Base-by-base conservation (phyloP, 2,888 invertebrate genomes). In the Troides oblongomaculatus region DNA sequence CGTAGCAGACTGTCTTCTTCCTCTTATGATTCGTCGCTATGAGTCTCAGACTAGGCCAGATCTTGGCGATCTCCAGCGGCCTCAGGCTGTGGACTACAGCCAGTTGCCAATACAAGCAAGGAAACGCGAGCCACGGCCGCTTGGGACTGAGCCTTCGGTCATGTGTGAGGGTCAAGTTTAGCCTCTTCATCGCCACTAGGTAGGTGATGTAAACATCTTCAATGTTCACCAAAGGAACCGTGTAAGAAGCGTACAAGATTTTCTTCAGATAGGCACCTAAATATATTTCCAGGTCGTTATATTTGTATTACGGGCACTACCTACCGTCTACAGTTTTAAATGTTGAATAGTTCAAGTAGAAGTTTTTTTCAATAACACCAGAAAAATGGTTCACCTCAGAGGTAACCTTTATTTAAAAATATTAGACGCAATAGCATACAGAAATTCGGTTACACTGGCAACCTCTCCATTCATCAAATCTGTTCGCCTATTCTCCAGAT, bases 131-230 rank as follows among this genome's bases (percentile, higher is more conserved):
- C 75, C 78, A 72, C 14, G 83, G 80, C 46, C 82, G 84, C 72
- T 77, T 84, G 0, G 87, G 87, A 39, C 84, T 86, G 72, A 95
- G 93, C 73, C 95, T 92, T 6, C 86, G 85, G 25, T 94, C 94
- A 75, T 95, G 94, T 4, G 90, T 87, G 60, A 95, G 81, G 7
- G 84, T 87, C 14, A 95, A 86, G 0, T 93, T 89, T 2, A 95
- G 79, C 1, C 72, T 72, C 63, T 89, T 88, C 72, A 93, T 91
- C 0, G 95, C 94, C 1, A 96, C 94, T 10, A 96, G 86, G 21
- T 95, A 95, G 0, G 96, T 96, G n/a, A 95, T 90, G 80, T 94
- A 96, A 0, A 96, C 94, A 78, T 96, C 96, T 83, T 96, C 96
- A 66, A 96, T 83, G 72, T 95, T 95, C 6, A 96, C 88, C 71